These are phyloP conservation scores for Cladopsammia gracilis DNA, from an alignment of 64 coral and sea anemone genomes.

Conservation along the genomic window DNA sequence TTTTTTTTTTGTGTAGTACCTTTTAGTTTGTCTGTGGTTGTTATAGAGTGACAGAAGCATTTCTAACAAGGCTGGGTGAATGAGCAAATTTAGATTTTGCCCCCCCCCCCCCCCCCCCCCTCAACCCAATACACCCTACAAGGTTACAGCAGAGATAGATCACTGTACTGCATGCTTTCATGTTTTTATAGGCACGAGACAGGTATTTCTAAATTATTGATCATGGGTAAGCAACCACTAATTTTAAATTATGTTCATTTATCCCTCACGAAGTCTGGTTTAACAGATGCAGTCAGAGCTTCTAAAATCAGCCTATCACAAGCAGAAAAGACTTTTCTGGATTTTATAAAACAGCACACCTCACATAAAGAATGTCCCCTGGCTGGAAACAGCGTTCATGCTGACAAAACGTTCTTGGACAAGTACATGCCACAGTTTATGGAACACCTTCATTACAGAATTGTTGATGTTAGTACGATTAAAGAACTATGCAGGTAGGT, in stretches of 20 bases:
- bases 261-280: constrained; percentile 76
- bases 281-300: constrained; percentile 82
- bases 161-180: no score
- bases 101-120: no score
- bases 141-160: no score
- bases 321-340: constrained; percentile 87
- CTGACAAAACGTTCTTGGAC: constrained; percentile 88
- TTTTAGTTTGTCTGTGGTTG: no score
- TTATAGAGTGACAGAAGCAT: no score
- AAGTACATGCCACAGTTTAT: constrained; percentile 96
- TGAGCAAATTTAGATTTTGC: no score
- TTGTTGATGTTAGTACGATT: constrained; percentile 95
- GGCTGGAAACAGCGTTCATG: constrained; percentile 97
- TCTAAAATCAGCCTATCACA: constrained; percentile 71
- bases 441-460: constrained; percentile 96
- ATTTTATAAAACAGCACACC: constrained; percentile 80
- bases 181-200: no score
- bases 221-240: no score
- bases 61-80: no score
- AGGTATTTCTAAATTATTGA: no score
- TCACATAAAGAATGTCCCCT: constrained; percentile 57
- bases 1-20: no score
- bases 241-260: neutral
- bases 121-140: no score
- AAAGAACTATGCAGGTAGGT: constrained; percentile 97